Conservation (phyloP, 2,113 vertebrate genomes). For the Mola mola region DNA sequence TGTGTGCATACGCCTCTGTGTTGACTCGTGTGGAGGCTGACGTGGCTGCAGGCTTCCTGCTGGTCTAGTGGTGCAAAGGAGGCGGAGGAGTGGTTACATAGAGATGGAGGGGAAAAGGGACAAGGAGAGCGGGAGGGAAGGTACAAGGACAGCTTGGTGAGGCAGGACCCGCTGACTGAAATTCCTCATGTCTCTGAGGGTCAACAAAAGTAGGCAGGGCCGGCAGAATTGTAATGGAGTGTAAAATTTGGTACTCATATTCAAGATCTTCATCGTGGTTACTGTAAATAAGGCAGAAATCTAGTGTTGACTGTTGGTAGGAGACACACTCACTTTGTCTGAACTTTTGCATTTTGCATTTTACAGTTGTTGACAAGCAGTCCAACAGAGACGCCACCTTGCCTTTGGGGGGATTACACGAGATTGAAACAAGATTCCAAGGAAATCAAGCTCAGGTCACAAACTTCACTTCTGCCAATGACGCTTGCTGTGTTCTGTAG, state of each 20-base stretch:
- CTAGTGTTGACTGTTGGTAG: background rate
- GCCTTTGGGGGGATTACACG: too few species aligned
- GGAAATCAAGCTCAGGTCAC: too few species aligned
- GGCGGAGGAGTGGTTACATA: conserved; percentile 33
- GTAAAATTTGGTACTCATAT: conserved; percentile 51
- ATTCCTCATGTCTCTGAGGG: conserved; percentile 76
- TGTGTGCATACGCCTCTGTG: conserved; percentile 30
- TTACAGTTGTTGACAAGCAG: too few species aligned
- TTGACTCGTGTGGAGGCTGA: conserved; percentile 61
- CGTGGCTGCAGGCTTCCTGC: conserved; percentile 65
- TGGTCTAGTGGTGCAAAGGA: conserved; percentile 35
- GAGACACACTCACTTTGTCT: background rate
- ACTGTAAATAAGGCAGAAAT: conserved; percentile 4
- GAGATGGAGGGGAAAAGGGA: conserved; percentile 6
- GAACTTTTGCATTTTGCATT: background rate
- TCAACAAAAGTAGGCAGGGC: conserved; percentile 61
- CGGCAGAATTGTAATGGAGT: conserved; percentile 40
- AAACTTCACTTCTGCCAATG: too few species aligned
- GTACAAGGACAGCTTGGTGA: conserved; percentile 5
- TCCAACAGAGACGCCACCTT: too few species aligned
- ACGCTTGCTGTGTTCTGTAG: too few species aligned
- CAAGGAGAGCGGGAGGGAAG: conserved; percentile 6
- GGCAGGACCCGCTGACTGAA: conserved; percentile 40
- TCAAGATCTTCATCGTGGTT: conserved; percentile 18
- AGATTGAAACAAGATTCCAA: too few species aligned